Evolutionary conservation across 2,888 invertebrate species (phyloP), one percentile per base, ranked within the genome.

Genomic region (Leptogaster cylindrica): DNA sequence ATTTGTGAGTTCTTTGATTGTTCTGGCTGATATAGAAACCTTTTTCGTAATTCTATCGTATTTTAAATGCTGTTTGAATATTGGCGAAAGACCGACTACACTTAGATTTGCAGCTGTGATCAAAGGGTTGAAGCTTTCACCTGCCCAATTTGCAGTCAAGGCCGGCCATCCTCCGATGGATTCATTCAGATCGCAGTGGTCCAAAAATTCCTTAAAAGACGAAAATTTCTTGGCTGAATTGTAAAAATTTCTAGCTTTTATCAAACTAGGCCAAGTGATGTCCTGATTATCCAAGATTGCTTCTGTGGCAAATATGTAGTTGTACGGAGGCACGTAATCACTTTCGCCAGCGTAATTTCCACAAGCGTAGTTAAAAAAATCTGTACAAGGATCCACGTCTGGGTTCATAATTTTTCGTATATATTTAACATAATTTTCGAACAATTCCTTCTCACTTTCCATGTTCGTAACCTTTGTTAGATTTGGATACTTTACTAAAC

Each of bases 101-200:
- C 33, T 36, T 36, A 55, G 16, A 8, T 18, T 31, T 20, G 33
- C 55, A n/a, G 36, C 33, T 10, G 12, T 23, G n/a, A 7, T 36
- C 4, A 36, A 12, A 33, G 33, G 36, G n/a, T 55, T 36, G 12
- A 55, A 36, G 5, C 36, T 36, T 3, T 36, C 6, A 28, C 55
- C 18, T 16, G 31, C 12, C 36, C 52, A 52, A 10, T 52, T 18
- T 18, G 14, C 33, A n/a, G 36, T 39, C 3, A 18, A 52, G 8
- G 52, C 52, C 18, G 52, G 52, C 52, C 52, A 52, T 33, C 52
- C 55, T n/a, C 55, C 55, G 23, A 33, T 5, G 5, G 2, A 44
- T 20, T 16, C 44, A 3, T 14, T 44, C 16, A 44, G 16, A 18
- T 20, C 44, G 7, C 44, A 16, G 16, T 44, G 18, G 3, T 20